Conservation (phyloP, 1,140 invertebrate species). For the Daktulosphaira vitifoliae region DNA sequence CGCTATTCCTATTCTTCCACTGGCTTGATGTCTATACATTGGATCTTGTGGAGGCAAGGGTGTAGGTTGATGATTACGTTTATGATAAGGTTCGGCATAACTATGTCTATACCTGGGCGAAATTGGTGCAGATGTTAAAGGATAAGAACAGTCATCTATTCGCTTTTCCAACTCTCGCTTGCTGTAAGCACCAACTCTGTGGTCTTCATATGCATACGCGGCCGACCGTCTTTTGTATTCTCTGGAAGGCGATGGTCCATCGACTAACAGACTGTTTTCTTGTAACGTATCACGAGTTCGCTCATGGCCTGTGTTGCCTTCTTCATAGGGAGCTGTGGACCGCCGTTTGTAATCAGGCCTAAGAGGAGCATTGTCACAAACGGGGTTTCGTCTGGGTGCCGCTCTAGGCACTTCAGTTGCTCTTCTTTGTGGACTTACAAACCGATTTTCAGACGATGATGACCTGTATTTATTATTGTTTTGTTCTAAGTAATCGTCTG, state of each 20-base stretch:
- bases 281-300: too few relatives aligned
- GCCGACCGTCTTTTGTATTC: constrained; percentile 22
- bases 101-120: constrained; percentile 48
- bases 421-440: background rate
- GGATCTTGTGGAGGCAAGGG: constrained; percentile 35
- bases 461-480: constrained; percentile 37
- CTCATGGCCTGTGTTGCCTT: background rate
- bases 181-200: constrained; percentile 34
- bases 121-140: constrained; percentile 6
- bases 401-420: background rate
- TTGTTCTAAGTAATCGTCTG: constrained; percentile 29
- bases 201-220: constrained; percentile 20
- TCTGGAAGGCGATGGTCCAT: background rate
- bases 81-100: constrained; percentile 46
- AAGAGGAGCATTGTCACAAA: background rate
- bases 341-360: background rate
- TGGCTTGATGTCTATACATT: constrained; percentile 38
- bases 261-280: too few relatives aligned
- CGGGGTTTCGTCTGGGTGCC: constrained; percentile 12
- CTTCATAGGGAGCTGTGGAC: background rate
- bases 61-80: constrained; percentile 11
- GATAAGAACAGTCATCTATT: background rate
- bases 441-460: constrained; percentile 34
- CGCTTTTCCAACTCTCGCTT: constrained; percentile 19
- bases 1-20: constrained; percentile 46